These are phyloP conservation scores for Eclectus roratus DNA, from an alignment of 2,113 vertebrate genomes.

Conservation along the genomic window DNA sequence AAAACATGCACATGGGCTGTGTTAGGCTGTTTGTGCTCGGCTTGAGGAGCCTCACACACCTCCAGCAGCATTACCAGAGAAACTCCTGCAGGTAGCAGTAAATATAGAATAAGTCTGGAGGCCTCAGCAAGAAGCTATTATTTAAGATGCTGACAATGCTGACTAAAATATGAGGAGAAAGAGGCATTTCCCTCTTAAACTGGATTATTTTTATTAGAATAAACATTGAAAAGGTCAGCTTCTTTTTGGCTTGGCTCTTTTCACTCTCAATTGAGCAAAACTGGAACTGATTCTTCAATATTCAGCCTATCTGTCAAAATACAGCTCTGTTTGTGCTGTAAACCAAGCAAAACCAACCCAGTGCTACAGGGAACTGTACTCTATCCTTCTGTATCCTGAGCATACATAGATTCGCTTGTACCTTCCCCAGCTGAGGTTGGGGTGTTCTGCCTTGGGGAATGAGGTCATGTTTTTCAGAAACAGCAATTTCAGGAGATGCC, in stretches of 20 bases:
- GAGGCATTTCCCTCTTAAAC: not conserved
- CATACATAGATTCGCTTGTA: not conserved
- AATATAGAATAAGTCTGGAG: not conserved
- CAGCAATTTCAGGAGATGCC: not conserved
- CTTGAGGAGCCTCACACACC: not conserved
- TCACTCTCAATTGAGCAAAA: slow-evolving; percentile 14
- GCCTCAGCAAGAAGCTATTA: not conserved
- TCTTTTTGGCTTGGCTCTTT: not conserved
- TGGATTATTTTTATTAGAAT: not conserved
- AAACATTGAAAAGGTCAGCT: not conserved
- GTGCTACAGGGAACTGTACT: not conserved
- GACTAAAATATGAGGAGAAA: not conserved
- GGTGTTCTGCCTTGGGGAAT: not conserved
- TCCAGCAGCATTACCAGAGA: not conserved
- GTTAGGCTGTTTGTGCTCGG: not conserved
- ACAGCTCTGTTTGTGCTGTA: not conserved
- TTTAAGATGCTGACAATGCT: not conserved
- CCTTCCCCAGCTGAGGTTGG: not conserved
- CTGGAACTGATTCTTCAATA: not conserved
- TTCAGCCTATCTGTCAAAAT: not conserved
- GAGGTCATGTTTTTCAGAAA: not conserved
- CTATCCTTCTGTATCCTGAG: not conserved
- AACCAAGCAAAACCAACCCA: not conserved
- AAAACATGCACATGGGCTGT: not conserved
- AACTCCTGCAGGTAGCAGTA: not conserved